These are phyloP conservation scores for Gallirallus australis DNA, from an alignment of 2,797 vertebrate species.

Conservation along the genomic window DNA sequence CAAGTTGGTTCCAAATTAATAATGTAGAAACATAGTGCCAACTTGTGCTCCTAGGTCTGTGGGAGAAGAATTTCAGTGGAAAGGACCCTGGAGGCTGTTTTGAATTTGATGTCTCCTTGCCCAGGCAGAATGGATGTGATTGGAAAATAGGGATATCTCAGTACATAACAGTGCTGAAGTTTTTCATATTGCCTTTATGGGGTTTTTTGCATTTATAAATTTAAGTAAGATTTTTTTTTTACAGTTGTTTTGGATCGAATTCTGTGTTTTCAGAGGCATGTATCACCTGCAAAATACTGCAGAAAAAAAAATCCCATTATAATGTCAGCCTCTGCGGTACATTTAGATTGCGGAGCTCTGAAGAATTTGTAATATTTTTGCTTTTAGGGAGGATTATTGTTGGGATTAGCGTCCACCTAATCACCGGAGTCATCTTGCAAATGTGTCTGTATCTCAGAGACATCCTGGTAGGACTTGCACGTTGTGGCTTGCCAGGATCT, in stretches of 20 bases:
- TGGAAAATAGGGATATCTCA: not conserved
- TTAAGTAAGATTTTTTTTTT: not conserved
- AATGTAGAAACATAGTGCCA: not conserved
- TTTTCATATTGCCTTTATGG: too few species aligned
- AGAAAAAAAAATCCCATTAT: not conserved
- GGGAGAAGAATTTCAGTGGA: not conserved
- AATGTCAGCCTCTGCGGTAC: not conserved
- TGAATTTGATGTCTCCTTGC: not conserved
- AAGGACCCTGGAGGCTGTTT: not conserved
- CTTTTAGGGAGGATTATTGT: not conserved
- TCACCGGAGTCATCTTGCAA: not conserved
- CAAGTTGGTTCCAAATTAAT: not conserved
- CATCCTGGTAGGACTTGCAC: not conserved
- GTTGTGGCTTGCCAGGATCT: not conserved
- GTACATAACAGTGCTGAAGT: too few species aligned
- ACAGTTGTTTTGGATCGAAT: not conserved
- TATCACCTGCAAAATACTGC: not conserved
- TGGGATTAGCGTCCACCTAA: not conserved
- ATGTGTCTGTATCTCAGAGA: not conserved
- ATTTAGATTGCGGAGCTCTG: not conserved
- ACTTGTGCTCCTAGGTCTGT: not conserved
- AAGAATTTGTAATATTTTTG: constrained; percentile 3
- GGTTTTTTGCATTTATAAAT: not conserved
- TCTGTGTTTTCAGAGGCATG: not conserved
- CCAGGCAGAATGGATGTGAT: not conserved